Evolutionary conservation across 1,140 invertebrate genomes (phyloP).

Genomic region (Leptoteleia sp.): DNA sequence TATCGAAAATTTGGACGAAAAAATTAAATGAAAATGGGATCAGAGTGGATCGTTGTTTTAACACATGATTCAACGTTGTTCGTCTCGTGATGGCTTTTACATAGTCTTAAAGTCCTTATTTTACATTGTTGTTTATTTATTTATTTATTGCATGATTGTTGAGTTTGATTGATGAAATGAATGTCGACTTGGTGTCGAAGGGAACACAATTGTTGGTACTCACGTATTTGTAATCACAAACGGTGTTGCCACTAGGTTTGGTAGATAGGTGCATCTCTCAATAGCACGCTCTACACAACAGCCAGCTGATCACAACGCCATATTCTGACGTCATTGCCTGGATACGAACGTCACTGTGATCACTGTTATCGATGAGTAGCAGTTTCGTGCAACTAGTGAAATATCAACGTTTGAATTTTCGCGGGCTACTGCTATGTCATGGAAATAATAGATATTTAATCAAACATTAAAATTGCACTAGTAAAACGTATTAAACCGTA

Average conservation of each 20-base stretch:
- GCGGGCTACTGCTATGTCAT: too few relatives aligned
- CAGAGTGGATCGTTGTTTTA: conserved; percentile 58
- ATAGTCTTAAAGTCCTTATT: too few relatives aligned
- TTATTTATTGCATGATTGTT: not conserved
- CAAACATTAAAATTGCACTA: too few relatives aligned
- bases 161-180: not conserved
- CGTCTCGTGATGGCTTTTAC: conserved; percentile 58
- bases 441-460: too few relatives aligned
- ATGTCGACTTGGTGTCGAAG: not conserved
- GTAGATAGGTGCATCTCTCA: conserved; percentile 72
- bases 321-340: conserved; percentile 78
- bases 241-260: conserved; percentile 65
- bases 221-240: conserved; percentile 70
- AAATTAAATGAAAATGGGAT: too few relatives aligned
- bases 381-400: not conserved
- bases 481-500: too few relatives aligned
- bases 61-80: conserved; percentile 71
- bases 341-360: conserved; percentile 64
- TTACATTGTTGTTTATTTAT: not conserved
- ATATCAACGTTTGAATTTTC: too few relatives aligned
- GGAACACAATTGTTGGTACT: conserved; percentile 47
- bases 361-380: conserved; percentile 40
- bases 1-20: too few relatives aligned
- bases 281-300: conserved; percentile 79
- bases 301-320: conserved; percentile 81